These are phyloP conservation scores for Leucoptera coffeella DNA, from an alignment of 2,888 invertebrate genomes.

Conservation along the genomic window DNA sequence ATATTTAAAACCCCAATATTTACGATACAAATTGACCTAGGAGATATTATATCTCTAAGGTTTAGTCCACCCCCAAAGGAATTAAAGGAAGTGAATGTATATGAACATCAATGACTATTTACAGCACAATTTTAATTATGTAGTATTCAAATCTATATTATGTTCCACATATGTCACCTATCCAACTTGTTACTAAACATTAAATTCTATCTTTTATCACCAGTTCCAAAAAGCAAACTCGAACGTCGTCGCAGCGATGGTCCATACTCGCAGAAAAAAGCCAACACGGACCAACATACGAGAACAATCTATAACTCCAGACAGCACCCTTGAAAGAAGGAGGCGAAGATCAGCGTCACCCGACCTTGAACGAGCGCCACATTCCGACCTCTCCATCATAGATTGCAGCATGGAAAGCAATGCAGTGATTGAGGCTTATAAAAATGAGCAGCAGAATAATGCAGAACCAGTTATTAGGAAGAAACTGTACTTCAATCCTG, in stretches of 20 bases:
- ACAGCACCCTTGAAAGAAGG: conserved; percentile 20
- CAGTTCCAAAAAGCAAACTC: conserved; percentile 35
- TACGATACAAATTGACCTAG: no score
- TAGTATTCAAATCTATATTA: no score
- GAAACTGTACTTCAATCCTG: conserved; percentile 84
- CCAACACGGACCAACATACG: conserved; percentile 21
- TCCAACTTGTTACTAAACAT: no score
- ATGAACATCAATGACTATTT: no score
- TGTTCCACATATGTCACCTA: no score
- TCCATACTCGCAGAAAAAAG: conserved; percentile 34
- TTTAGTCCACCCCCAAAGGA: no score
- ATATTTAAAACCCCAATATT: no score
- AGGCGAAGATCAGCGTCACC: conserved; percentile 35
- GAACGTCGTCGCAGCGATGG: conserved; percentile 34
- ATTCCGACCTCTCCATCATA: conserved; percentile 40
- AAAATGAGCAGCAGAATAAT: conserved; percentile 9
- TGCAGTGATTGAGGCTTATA: conserved; percentile 10
- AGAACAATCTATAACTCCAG: conserved; percentile 18
- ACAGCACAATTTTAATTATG: no score
- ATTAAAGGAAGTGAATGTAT: no score
- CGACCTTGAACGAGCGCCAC: conserved; percentile 39
- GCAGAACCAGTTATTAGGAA: conserved; percentile 51
- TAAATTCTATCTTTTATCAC: no score
- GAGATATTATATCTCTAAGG: no score
- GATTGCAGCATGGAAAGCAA: conserved; percentile 29